A percentile compares a stretch with the other conserved stretches of the same genome.
Evolutionary conservation across 2,888 invertebrate species (phyloP).

Genomic region (Trachelus troglodyta): DNA sequence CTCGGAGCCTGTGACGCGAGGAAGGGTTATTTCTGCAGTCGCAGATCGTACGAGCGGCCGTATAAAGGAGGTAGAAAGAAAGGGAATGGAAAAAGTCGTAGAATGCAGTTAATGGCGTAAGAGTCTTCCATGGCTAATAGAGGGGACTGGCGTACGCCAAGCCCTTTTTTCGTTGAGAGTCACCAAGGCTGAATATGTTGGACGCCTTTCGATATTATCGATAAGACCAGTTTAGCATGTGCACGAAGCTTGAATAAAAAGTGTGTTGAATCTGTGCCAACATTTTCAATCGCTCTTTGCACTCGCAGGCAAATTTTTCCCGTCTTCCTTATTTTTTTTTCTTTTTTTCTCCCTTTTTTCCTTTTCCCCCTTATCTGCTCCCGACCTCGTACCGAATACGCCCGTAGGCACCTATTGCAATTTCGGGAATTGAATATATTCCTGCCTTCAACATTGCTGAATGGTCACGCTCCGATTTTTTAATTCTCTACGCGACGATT

Average conservation of each 20-base stretch:
- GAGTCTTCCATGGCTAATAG: not conserved
- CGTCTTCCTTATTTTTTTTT: slow-evolving; percentile 15
- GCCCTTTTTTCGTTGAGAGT: not conserved
- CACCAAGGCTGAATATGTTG: not conserved
- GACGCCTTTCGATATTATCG: slow-evolving; percentile 36
- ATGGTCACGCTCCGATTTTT: not conserved
- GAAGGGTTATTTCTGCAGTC: not conserved
- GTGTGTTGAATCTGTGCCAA: slow-evolving; percentile 56
- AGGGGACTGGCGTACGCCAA: not conserved
- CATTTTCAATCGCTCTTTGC: slow-evolving; percentile 57
- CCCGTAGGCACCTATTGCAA: slow-evolving; percentile 48
- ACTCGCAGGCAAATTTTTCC: slow-evolving; percentile 30
- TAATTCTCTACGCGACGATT: not conserved
- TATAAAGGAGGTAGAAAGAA: not conserved
- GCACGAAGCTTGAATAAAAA: slow-evolving; percentile 50
- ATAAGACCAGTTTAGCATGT: slow-evolving; percentile 46
- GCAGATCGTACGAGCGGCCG: not conserved
- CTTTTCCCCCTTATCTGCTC: not conserved
- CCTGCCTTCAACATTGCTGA: slow-evolving; percentile 37
- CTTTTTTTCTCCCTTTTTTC: slow-evolving; percentile 9
- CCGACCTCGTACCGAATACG: slow-evolving; percentile 19
- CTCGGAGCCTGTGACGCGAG: not conserved
- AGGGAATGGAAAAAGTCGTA: not conserved
- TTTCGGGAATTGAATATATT: slow-evolving; percentile 51
- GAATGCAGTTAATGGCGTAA: not conserved